A percentile compares a stretch with the other conserved stretches of the same genome.
Evolutionary conservation across 1,140 invertebrate species (phyloP).

Genomic region (Papilio polyxenes): DNA sequence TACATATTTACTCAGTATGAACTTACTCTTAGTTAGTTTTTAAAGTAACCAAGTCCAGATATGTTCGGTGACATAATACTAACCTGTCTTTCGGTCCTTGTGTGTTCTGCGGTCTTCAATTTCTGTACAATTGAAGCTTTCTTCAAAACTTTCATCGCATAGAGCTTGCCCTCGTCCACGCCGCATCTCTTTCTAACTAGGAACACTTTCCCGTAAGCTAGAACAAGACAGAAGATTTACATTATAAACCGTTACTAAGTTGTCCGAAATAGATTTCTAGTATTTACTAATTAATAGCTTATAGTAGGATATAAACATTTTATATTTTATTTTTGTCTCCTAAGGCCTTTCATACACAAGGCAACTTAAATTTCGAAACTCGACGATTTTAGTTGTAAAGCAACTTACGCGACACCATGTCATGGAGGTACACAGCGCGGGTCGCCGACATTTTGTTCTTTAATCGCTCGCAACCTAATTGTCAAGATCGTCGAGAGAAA

Average conservation of each 20-base stretch:
- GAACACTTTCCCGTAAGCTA: conserved; percentile 97
- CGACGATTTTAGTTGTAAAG: too few relatives aligned
- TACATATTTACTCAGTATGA: not conserved
- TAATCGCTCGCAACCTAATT: too few relatives aligned
- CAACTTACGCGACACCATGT: too few relatives aligned
- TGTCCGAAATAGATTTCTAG: too few relatives aligned
- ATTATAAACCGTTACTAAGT: not conserved
- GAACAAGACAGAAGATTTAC: conserved; percentile 72
- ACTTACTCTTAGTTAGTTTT: not conserved
- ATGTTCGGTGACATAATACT: conserved; percentile 42
- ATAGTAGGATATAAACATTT: too few relatives aligned
- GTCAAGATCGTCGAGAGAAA: too few relatives aligned
- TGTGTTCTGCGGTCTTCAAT: conserved; percentile 96
- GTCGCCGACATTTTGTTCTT: too few relatives aligned
- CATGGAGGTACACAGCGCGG: too few relatives aligned
- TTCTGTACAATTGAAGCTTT: conserved; percentile 95
- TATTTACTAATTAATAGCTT: too few relatives aligned
- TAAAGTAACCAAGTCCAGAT: not conserved
- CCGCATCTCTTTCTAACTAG: conserved; percentile 91
- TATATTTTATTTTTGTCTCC: too few relatives aligned
- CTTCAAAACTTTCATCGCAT: conserved; percentile 97
- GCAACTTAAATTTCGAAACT: too few relatives aligned
- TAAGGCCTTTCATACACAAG: too few relatives aligned
- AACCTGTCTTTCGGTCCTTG: conserved; percentile 92
- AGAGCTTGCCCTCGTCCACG: conserved; percentile 90